Percentiles rank a stretch among this genome's conserved stretches.
Evolutionary conservation across 2,888 invertebrate species (phyloP).

Genomic region (Blera fallax): DNA sequence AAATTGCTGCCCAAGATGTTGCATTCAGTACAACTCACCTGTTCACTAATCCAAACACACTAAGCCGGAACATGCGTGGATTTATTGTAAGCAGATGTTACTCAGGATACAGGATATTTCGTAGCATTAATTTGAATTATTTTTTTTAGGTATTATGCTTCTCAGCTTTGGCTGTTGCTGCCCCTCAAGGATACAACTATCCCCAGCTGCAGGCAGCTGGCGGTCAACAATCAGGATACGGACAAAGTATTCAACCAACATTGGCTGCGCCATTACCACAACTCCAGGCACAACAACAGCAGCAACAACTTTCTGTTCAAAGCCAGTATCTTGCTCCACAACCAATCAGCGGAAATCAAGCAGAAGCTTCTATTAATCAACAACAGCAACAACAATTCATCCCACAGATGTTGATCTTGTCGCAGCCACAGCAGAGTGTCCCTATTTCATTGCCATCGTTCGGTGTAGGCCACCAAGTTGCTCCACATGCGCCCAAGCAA

Average conservation of each 20-base stretch:
- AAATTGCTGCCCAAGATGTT: slow-evolving; percentile 49
- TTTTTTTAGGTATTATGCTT: slow-evolving; percentile 78
- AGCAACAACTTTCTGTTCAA: slow-evolving; percentile 73
- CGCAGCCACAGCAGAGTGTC: slow-evolving; percentile 33
- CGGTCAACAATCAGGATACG: slow-evolving; percentile 26
- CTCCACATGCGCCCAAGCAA: slow-evolving; percentile 19
- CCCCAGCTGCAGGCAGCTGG: slow-evolving; percentile 61
- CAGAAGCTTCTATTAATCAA: neutral
- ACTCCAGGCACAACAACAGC: slow-evolving; percentile 72
- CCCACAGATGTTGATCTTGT: slow-evolving; percentile 8
- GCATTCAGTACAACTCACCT: slow-evolving; percentile 70
- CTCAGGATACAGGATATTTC: neutral
- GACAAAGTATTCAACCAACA: slow-evolving; percentile 9
- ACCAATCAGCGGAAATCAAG: neutral
- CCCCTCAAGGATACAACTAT: slow-evolving; percentile 81
- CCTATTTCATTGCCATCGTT: slow-evolving; percentile 72
- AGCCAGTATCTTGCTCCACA: slow-evolving; percentile 40
- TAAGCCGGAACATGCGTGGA: slow-evolving; percentile 79
- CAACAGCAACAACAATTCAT: slow-evolving; percentile 36
- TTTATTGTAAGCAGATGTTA: slow-evolving; percentile 78
- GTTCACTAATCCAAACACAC: slow-evolving; percentile 75
- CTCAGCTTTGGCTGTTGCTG: slow-evolving; percentile 77
- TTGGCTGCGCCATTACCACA: slow-evolving; percentile 17
- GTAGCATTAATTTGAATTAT: neutral
- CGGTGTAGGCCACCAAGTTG: slow-evolving; percentile 6